Evolutionary conservation across 2,113 vertebrate species (phyloP).

Genomic region (Mesitornis unicolor): DNA sequence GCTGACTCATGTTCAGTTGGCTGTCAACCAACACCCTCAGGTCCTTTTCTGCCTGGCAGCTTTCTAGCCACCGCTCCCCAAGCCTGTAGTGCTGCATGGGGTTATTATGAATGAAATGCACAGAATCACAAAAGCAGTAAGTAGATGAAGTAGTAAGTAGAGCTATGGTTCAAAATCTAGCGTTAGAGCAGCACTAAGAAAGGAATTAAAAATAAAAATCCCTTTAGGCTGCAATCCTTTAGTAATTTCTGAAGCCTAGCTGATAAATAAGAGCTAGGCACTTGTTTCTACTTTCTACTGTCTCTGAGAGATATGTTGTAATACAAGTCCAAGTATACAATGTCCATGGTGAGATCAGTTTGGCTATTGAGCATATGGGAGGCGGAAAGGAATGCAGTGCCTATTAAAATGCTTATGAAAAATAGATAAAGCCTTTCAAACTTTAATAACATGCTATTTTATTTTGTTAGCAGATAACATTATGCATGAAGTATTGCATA

Average conservation of each 20-base stretch:
- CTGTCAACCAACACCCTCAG: too few relatives aligned
- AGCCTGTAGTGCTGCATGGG: too few relatives aligned
- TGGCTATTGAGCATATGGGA: background rate
- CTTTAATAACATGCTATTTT: constrained; percentile 53
- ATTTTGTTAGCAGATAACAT: constrained; percentile 49
- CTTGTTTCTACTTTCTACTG: background rate
- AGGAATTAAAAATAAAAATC: background rate
- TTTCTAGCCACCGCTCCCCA: too few relatives aligned
- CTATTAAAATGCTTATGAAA: constrained; percentile 64
- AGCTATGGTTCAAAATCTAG: background rate
- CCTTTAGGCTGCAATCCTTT: background rate
- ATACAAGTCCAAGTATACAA: background rate
- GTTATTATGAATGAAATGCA: too few relatives aligned
- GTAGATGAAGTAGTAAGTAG: background rate
- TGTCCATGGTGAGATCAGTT: background rate
- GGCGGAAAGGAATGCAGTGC: background rate
- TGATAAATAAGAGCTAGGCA: background rate
- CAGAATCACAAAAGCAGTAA: too few relatives aligned
- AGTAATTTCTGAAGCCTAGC: background rate
- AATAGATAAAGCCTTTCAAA: constrained; percentile 60
- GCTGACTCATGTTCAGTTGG: too few relatives aligned
- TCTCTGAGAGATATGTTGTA: background rate
- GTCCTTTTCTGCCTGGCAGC: too few relatives aligned
- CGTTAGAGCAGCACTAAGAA: background rate
- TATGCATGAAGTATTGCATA: background rate